A percentile compares a stretch with the other conserved stretches of the same genome.
Evolutionary conservation across 2,113 vertebrate species (phyloP).

Genomic region (Cololabis saira): DNA sequence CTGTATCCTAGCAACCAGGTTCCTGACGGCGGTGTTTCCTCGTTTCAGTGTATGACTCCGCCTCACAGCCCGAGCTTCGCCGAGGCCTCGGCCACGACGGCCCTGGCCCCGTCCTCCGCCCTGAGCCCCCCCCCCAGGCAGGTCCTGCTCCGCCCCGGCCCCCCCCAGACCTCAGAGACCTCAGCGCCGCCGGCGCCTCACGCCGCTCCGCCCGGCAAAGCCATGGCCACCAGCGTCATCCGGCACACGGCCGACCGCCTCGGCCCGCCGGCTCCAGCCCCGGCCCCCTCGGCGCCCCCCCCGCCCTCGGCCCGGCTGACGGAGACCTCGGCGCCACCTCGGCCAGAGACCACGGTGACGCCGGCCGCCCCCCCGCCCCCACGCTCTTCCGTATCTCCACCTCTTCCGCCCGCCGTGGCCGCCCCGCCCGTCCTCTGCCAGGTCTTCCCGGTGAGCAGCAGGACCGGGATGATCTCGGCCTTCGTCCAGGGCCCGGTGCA

Average conservation of each 20-base stretch:
- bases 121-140: constrained; percentile 72
- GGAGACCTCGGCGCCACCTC: constrained; percentile 26
- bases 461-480: constrained; percentile 84
- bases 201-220: constrained; percentile 68
- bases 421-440: constrained; percentile 89
- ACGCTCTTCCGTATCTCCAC: constrained; percentile 57
- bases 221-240: constrained; percentile 89
- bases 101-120: constrained; percentile 52
- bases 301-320: constrained; percentile 51
- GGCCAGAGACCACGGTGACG: constrained; percentile 3
- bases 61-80: constrained; percentile 93
- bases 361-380: no score
- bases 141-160: constrained; percentile 41
- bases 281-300: constrained; percentile 26
- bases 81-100: constrained; percentile 79
- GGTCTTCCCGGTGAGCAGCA: constrained; percentile 88
- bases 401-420: constrained; percentile 73
- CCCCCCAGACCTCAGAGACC: constrained; percentile 17
- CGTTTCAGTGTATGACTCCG: constrained; percentile 93
- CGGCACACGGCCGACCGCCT: constrained; percentile 86
- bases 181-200: constrained; percentile 53
- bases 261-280: constrained; percentile 46
- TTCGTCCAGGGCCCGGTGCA: constrained; percentile 86
- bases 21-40: not conserved
- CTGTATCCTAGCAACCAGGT: no score